Evolutionary conservation across 92 coral and sea anemone species (phyloP), one percentile per base, ranked within the genome.

Genomic region (Palythoa grandis): DNA sequence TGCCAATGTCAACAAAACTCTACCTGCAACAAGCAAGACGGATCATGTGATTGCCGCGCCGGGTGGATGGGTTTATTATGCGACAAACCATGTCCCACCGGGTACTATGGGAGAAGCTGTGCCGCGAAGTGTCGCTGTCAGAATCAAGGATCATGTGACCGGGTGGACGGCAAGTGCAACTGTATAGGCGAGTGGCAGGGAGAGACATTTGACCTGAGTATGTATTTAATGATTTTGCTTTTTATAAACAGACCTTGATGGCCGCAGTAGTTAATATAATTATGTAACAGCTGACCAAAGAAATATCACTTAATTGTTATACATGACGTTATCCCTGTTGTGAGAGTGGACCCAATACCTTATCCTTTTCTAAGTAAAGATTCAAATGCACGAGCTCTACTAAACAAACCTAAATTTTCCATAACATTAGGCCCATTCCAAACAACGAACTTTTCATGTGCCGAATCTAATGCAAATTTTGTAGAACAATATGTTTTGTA

Each of bases 21-120:
- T 7, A 92, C 93, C 6, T 95, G 98, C 91, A 83, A 85, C 76
- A 88, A 87, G 72, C 83, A 84, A 50, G 95, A 95, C 74, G 98
- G 98, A 47, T 87, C 92, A 57, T 95, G 98, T 79, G 92, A 92
- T 79, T 95, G 98, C 73, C 79, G 16, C 72, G 87, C 84, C 69
- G 98, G 98, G 20, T 95, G 97, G 97, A 90, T 90, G 82, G 98
- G 98, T 17, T 87, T 90, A 23, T 88, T 65, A 0, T 95, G 98
- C 68, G 84, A 72, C 67, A 87, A 87, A 57, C 93, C 95, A 1
- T 95, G 98, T 72, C 92, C 94, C 17, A 87, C 94, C 61, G 95
- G 97, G 43, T 90, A 87, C 83, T 92, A 84, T 89, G 98, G 98
- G 66, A 92, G 90, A 72, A 90, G 85, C 93, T 95, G 98, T 88